A percentile compares a stretch with the other conserved stretches of the same genome.
Evolutionary conservation across 2,888 invertebrate genomes (phyloP).

Genomic region (Diachrysia chrysitis): DNA sequence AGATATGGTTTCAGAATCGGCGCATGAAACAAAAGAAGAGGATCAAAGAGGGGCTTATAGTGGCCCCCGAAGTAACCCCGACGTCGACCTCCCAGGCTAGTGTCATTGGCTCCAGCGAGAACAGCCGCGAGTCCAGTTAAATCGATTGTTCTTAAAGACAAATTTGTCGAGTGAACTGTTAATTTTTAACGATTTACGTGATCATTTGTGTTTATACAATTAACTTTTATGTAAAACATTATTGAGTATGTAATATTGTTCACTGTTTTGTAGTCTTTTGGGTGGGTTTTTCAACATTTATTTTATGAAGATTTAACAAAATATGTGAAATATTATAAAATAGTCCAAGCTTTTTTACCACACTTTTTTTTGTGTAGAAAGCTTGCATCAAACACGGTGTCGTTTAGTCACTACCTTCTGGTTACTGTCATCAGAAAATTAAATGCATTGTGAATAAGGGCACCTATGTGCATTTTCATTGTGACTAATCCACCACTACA

Average conservation of each 20-base stretch:
- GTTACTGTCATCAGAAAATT: background rate
- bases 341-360: background rate
- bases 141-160: slow-evolving; percentile 50
- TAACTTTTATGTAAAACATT: slow-evolving; percentile 32
- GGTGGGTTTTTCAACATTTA: background rate
- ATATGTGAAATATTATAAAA: background rate
- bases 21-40: slow-evolving; percentile 99
- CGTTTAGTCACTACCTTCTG: background rate
- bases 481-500: background rate
- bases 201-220: slow-evolving; percentile 37
- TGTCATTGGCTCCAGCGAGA: slow-evolving; percentile 90
- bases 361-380: background rate
- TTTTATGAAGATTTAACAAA: background rate
- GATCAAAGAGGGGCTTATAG: slow-evolving; percentile 96
- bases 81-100: slow-evolving; percentile 78
- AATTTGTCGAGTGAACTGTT: slow-evolving; percentile 52
- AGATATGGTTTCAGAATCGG: slow-evolving; percentile 99
- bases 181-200: slow-evolving; percentile 34
- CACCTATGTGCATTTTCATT: too few relatives aligned
- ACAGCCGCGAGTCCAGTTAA: slow-evolving; percentile 92
- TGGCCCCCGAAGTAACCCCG: slow-evolving; percentile 86
- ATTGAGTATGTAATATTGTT: slow-evolving; percentile 18
- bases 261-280: background rate
- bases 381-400: background rate
- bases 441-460: too few relatives aligned